These are phyloP conservation scores for Zygogramma bicolorata DNA, from an alignment of 2,888 invertebrate species.

Conservation along the genomic window DNA sequence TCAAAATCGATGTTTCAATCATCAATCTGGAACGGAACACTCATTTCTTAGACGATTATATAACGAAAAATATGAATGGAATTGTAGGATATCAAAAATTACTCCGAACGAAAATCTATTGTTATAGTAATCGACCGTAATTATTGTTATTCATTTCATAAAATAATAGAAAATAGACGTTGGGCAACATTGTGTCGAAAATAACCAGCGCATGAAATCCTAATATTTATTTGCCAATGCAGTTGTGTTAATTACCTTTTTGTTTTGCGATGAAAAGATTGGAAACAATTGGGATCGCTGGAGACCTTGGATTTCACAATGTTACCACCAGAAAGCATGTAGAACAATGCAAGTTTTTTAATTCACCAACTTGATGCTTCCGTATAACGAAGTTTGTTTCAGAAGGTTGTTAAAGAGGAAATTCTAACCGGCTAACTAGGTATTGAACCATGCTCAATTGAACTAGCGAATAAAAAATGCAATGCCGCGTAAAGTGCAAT, in stretches of 20 bases:
- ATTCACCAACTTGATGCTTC: background rate
- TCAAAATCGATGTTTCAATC: background rate
- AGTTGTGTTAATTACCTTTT: slow-evolving; percentile 12
- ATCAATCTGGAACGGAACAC: background rate
- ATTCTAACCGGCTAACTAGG: no score
- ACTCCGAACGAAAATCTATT: background rate
- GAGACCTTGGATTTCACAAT: background rate
- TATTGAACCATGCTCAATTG: no score
- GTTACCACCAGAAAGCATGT: background rate
- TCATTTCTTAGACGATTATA: background rate
- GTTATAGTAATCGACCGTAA: background rate
- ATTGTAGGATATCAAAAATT: background rate
- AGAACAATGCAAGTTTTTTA: background rate
- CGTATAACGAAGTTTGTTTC: background rate
- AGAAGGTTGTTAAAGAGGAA: no score
- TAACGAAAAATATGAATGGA: background rate
- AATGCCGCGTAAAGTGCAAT: no score
- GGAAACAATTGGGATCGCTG: slow-evolving; percentile 12
- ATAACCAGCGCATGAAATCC: slow-evolving; percentile 31
- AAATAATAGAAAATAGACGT: slow-evolving; percentile 23
- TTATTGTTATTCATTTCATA: slow-evolving; percentile 9
- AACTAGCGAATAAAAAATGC: no score
- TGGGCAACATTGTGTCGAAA: slow-evolving; percentile 21
- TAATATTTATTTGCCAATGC: slow-evolving; percentile 10
- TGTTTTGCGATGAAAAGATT: background rate